Percentiles rank a stretch among this genome's conserved stretches.
Conservation (phyloP, 2,797 vertebrate genomes). For the Catamblyrhynchus diadema region DNA sequence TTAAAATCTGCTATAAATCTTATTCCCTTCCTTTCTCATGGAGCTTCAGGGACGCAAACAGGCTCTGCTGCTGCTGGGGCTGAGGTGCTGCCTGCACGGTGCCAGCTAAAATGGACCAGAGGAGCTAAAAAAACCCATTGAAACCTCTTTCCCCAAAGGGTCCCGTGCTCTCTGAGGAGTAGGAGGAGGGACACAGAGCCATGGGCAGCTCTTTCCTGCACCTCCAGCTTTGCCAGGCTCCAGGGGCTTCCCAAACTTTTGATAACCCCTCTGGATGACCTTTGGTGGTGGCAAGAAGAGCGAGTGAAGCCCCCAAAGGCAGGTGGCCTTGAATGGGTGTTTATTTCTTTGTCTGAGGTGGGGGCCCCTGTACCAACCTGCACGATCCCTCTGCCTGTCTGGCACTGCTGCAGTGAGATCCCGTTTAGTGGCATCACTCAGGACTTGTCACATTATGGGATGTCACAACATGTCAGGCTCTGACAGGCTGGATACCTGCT, state of each 20-base stretch:
- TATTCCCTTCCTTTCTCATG: neutral
- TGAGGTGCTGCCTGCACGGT: neutral
- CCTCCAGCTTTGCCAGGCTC: neutral
- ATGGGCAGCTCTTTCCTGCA: neutral
- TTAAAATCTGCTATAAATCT: conserved; percentile 59
- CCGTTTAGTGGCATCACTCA: conserved; percentile 63
- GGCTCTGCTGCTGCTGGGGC: neutral
- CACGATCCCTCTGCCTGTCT: neutral
- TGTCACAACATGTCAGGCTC: conserved; percentile 71
- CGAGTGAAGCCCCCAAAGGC: accelerated
- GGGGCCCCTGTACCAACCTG: neutral
- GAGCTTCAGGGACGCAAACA: neutral
- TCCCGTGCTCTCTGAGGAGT: neutral
- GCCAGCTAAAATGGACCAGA: accelerated
- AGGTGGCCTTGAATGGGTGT: neutral
- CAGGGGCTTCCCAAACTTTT: accelerated
- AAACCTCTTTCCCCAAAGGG: neutral
- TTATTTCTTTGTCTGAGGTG: neutral
- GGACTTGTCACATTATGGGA: conserved; percentile 51
- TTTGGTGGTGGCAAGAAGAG: neutral
- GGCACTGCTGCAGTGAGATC: conserved; percentile 15
- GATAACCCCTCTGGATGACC: neutral
- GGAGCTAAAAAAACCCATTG: neutral
- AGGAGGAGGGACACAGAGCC: neutral
- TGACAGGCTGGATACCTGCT: conserved; percentile 71